Base-by-base conservation (phyloP, 2,888 invertebrate genomes). In the Drosophila buzzatii region DNA sequence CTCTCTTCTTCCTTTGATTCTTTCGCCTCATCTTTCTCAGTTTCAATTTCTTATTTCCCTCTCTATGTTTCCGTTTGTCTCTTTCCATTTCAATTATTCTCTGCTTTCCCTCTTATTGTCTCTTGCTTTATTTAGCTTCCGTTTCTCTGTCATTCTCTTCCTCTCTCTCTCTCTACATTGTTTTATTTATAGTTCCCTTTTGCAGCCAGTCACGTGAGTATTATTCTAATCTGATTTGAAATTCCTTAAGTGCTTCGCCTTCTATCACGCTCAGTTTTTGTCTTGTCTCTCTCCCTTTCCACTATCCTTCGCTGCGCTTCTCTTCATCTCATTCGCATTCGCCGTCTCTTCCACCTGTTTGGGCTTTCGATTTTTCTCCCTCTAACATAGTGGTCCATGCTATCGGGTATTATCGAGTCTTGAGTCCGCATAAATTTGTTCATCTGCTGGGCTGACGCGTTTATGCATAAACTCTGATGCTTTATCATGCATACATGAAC, bases 401-500 rank as follows among this genome's bases (percentile, higher is more conserved):
- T 35, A 37, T 64, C 6, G 2, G 31, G 51, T 31, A 31, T 42
- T 23, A 42, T 49, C 14, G 44, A 53, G 33, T 44, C 37, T 35
- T 16, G 41, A 56, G 31, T 57, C 33, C 18, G 45, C 44, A 59
- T 78, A 73, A 78, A 65, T 77, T 60, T 73, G 51, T 41, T 61
- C 49, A 61, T 64, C 44, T 60, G 41, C 49, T 47, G 53, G 41
- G 33, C 60, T 27, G 52, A 33, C 45, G 57, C 60, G 57, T 44
- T 72, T 61, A 71, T 61, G 74, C 62, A 63, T 76, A 53, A 64
- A 61, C 52, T 61, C 49, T 20, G 52, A 53, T 73, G 75, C 60
- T 73, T 67, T 60, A 60, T 76, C 79, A 76, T 69, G 61, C 69
- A 71, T 44, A 65, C 57, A 71, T 49, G 64, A 65, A 41, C 53